Evolutionary conservation across 2,797 vertebrate species (phyloP).

Genomic region (Oceanodroma leucorhoa): DNA sequence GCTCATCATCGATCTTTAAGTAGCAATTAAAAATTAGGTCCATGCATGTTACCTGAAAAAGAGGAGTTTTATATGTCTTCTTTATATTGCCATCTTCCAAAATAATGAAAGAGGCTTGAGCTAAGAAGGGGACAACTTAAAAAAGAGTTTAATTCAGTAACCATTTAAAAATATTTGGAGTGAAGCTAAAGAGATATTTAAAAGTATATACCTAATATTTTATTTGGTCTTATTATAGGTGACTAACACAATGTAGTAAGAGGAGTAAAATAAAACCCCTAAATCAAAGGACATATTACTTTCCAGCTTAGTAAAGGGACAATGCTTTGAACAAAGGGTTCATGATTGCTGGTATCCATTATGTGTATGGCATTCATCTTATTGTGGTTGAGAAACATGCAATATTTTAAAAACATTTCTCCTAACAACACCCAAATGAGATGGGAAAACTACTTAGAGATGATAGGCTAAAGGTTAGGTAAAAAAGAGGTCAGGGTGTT

Average conservation of each 20-base stretch:
- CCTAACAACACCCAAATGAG: not conserved
- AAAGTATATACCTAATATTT: not conserved
- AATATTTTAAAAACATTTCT: not conserved
- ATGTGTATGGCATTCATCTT: not conserved
- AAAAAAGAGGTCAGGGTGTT: not conserved
- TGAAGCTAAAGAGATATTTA: not conserved
- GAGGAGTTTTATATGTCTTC: not conserved
- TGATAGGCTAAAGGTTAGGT: not conserved
- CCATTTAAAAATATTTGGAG: not conserved
- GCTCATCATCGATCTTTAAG: not conserved
- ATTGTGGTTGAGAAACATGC: not conserved
- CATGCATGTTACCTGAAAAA: not conserved
- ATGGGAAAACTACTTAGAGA: not conserved
- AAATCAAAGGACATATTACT: not conserved
- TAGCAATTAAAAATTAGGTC: not conserved
- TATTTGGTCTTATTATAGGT: not conserved
- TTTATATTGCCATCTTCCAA: not conserved
- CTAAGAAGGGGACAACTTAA: not conserved
- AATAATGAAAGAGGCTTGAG: not conserved
- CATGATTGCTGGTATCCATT: not conserved
- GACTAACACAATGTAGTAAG: not conserved
- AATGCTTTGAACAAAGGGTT: not conserved
- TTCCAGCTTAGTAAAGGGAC: not conserved
- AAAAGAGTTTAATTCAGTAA: not conserved
- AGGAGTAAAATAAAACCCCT: not conserved